These are phyloP conservation scores for Chaetogeoica ovagalla DNA, from an alignment of 2,888 invertebrate species.

Conservation along the genomic window DNA sequence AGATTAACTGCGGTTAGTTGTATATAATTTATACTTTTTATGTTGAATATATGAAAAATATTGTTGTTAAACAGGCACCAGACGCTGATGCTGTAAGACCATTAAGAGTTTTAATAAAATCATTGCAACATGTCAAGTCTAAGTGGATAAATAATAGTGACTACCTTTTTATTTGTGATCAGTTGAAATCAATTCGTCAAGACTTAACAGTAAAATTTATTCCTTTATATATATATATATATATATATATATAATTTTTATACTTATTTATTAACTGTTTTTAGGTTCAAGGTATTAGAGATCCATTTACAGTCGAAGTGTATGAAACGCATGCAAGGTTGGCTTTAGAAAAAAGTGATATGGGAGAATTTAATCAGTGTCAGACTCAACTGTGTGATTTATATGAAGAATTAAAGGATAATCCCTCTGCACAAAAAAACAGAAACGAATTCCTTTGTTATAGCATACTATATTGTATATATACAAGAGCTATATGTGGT, in stretches of 20 bases:
- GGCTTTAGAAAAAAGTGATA: conserved; percentile 96
- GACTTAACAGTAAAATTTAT: conserved; percentile 82
- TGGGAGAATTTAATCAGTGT: conserved; percentile 99
- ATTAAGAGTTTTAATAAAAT: conserved; percentile 77
- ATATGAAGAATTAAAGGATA: conserved; percentile 76
- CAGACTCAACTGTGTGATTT: conserved; percentile 97
- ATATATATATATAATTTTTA: neutral
- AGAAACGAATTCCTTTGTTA: conserved; percentile 94
- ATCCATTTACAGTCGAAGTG: conserved; percentile 93
- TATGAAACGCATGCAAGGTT: conserved; percentile 99
- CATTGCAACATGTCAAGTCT: conserved; percentile 86
- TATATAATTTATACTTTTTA: conserved; percentile 7
- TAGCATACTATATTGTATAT: conserved; percentile 94
- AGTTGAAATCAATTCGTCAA: conserved; percentile 96
- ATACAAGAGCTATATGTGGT: conserved; percentile 92
- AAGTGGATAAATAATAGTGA: conserved; percentile 89
- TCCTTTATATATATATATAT: conserved; percentile 37
- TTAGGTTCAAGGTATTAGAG: conserved; percentile 92
- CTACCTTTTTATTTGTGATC: conserved; percentile 97
- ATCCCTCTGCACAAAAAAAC: conserved; percentile 64
- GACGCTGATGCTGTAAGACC: conserved; percentile 90
- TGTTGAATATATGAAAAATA: conserved; percentile 11
- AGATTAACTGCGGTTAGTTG: conserved; percentile 75
- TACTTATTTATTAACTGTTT: conserved; percentile 56
- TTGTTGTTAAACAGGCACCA: conserved; percentile 72